Percentiles rank a stretch among this genome's conserved stretches.
Evolutionary conservation across 2,888 invertebrate species (phyloP).

Genomic region (Drosophila cracens): DNA sequence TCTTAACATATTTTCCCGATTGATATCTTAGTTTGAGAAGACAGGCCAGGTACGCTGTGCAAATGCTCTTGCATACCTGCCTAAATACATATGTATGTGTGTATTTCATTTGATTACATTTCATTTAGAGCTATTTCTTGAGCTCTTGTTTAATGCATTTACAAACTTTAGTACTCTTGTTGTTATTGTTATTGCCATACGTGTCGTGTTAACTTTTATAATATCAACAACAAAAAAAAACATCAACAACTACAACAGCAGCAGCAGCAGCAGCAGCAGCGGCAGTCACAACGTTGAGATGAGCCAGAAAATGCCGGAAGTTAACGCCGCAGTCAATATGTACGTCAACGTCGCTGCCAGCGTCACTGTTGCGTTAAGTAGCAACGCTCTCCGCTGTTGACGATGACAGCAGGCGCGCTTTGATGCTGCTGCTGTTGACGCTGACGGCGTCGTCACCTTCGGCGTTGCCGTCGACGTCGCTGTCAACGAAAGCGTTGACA

Average conservation of each 20-base stretch:
- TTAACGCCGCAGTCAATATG: conserved; percentile 55
- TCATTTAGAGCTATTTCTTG: conserved; percentile 25
- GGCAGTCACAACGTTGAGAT: conserved; percentile 40
- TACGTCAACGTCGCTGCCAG: conserved; percentile 32
- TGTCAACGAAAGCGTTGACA: conserved; percentile 59
- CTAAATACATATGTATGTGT: neutral
- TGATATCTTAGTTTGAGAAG: conserved; percentile 46
- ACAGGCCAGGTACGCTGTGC: conserved; percentile 25
- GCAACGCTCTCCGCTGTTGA: conserved; percentile 15
- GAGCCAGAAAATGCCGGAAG: conserved; percentile 75
- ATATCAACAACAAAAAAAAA: conserved; percentile 29
- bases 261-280: neutral
- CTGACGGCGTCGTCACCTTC: conserved; percentile 47
- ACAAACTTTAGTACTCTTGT: conserved; percentile 26
- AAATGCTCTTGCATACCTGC: conserved; percentile 12
- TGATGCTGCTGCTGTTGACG: conserved; percentile 31
- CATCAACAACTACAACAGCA: conserved; percentile 7
- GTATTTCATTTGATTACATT: conserved; percentile 42
- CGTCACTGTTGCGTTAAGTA: conserved; percentile 35
- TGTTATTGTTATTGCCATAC: conserved; percentile 52
- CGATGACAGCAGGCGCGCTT: conserved; percentile 43
- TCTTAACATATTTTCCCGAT: conserved; percentile 66
- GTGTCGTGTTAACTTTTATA: conserved; percentile 52
- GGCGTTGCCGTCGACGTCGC: conserved; percentile 19
- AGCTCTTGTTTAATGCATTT: conserved; percentile 35